Conservation (phyloP, 2,113 vertebrate genomes). For the Microcebus murinus region DNA sequence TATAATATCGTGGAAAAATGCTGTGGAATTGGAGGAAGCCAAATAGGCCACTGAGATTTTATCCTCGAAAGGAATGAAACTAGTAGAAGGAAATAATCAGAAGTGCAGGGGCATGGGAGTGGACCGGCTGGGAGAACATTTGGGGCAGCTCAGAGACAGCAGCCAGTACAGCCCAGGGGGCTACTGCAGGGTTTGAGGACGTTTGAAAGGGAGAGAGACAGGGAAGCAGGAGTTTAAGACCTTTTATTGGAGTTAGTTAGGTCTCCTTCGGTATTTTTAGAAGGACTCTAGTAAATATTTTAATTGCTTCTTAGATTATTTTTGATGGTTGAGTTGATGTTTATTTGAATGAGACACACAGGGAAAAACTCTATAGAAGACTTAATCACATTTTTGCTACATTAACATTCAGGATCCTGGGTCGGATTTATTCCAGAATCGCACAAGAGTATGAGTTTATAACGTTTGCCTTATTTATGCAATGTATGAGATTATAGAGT, state of each 20-base stretch:
- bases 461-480: background rate
- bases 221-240: background rate
- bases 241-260: background rate
- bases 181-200: background rate
- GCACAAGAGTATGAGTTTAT: background rate
- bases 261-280: background rate
- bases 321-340: slow-evolving; percentile 16
- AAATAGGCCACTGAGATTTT: background rate
- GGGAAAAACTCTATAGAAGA: background rate
- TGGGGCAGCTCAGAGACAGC: background rate
- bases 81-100: background rate
- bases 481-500: background rate
- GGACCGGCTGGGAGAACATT: background rate
- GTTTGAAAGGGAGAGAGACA: background rate
- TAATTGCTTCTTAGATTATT: background rate
- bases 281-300: background rate
- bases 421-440: background rate
- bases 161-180: background rate
- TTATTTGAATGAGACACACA: slow-evolving; percentile 17
- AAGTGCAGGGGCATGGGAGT: background rate
- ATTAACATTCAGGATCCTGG: background rate
- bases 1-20: background rate
- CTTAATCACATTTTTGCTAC: background rate
- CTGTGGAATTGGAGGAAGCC: background rate
- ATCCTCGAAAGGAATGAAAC: background rate